phyloP scores from a whole-genome alignment of 1,140 invertebrate species.

The Hypothenemus hampei region DNA sequence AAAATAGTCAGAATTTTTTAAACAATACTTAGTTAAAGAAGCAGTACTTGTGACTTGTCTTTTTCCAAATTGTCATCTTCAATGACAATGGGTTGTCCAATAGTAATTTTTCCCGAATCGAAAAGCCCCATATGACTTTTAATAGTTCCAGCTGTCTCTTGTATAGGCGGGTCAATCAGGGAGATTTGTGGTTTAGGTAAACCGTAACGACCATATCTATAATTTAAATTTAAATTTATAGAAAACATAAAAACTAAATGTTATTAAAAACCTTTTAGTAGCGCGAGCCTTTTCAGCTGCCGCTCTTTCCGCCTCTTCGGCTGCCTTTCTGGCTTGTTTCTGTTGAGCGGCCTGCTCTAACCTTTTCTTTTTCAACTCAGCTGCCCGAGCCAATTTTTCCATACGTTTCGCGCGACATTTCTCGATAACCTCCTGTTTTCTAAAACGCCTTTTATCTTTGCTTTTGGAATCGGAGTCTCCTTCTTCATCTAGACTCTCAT shows the following conservation, averaged over 20 bases:
- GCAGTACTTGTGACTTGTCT: neutral
- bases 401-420: conserved; percentile 21
- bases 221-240: neutral
- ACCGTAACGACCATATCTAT: conserved; percentile 21
- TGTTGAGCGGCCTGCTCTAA: conserved; percentile 15
- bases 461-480: neutral
- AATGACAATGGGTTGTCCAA: neutral
- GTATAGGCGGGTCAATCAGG: conserved; percentile 11
- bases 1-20: neutral
- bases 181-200: conserved; percentile 21
- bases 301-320: conserved; percentile 16
- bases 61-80: conserved; percentile 7
- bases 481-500: neutral
- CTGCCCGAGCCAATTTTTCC: conserved; percentile 19
- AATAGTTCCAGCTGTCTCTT: conserved; percentile 12
- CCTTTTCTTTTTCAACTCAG: conserved; percentile 16
- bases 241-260: neutral
- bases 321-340: conserved; percentile 11
- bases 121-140: conserved; percentile 9
- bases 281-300: conserved; percentile 10
- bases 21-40: no score
- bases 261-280: conserved; percentile 5
- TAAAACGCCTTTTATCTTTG: conserved; percentile 3
- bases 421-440: conserved; percentile 19
- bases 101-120: conserved; percentile 5